Base-by-base conservation (phyloP, 2,797 vertebrate species). In the Centropyge bicolor region DNA sequence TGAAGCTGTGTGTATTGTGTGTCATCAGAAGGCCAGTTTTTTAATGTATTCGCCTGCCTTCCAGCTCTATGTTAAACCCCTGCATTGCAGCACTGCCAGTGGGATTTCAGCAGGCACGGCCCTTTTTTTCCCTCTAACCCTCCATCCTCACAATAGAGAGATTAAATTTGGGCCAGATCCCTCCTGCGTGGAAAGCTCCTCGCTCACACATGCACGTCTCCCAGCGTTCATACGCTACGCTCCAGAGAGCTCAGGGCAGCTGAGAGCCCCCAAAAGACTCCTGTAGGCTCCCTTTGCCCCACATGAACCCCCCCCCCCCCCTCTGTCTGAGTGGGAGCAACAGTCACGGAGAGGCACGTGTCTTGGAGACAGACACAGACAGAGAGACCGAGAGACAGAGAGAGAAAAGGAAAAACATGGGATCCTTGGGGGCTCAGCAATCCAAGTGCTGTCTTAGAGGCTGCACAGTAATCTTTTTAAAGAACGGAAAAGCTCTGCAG, bases 61-160 rank as follows among this genome's bases (percentile, higher is more conserved):
- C 82, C 81, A 78, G 90, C 86, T 93, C 91, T 68, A 87, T 88
- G 87, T 92, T 95, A 94, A 95, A 95, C 93, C 94, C 89, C 94
- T 95, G 95, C 95, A 95, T 94, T 95, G 95, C 95, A 94, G 94
- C 92, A 94, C 90, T 90, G 93, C 89, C 91, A 92, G 90, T 91
- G 90, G 92, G 91, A 94, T 93, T 93, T 93, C 85, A 90, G 90
- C 80, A 91, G 89, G 90, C 91, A 81, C 86, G n/a, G 86, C 86
- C 84, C 83, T 83, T 83, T 88, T 90, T 88, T 62, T 64, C 31
- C 38, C 84, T 78, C 81, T 57, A 86, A 86, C 86, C 89, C 81
- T 61, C 86, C 86, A 60, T 88, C 83, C 66, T 91, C 84, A 94
- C 93, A 94, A 93, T 91, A 88, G 90, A 92, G 84, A 86, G 92